Evolutionary conservation across 2,797 vertebrate genomes (phyloP).

Genomic region (Etheostoma perlongum): DNA sequence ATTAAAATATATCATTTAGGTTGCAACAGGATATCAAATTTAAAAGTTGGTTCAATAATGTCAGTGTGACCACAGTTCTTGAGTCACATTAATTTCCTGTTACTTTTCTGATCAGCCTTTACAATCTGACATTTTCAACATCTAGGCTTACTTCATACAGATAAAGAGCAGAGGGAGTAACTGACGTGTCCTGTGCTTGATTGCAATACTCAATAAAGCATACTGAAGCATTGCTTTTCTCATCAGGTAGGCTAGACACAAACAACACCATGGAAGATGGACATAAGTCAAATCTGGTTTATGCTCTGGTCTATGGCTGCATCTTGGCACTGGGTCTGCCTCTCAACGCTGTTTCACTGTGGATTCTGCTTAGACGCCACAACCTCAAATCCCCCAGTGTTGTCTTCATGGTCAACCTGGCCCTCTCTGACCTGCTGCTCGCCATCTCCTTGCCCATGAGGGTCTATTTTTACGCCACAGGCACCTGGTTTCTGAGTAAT

Average conservation of each 20-base stretch:
- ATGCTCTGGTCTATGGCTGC: constrained; percentile 31
- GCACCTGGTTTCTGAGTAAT: constrained; percentile 31
- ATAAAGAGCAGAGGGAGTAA: neutral
- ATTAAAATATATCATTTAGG: too few species aligned
- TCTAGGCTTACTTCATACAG: neutral
- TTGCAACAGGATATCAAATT: too few species aligned
- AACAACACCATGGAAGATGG: neutral
- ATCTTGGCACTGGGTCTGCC: constrained; percentile 51
- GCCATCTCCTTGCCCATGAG: constrained; percentile 64
- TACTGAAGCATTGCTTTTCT: neutral
- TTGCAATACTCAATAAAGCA: too few species aligned
- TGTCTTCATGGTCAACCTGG: constrained; percentile 68
- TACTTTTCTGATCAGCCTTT: too few species aligned
- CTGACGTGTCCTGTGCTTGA: neutral
- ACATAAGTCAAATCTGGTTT: neutral
- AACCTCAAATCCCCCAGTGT: constrained; percentile 42
- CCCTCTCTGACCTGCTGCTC: constrained; percentile 62
- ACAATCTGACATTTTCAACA: too few species aligned
- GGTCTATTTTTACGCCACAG: constrained; percentile 66
- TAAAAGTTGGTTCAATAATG: too few species aligned
- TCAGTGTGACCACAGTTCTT: neutral
- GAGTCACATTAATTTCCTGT: constrained; percentile 9
- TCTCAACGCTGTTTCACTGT: constrained; percentile 56
- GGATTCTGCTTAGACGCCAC: constrained; percentile 49
- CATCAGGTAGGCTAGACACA: neutral